Evolutionary conservation across 1,140 invertebrate species (phyloP).

Genomic region (Calliphora vicina): DNA sequence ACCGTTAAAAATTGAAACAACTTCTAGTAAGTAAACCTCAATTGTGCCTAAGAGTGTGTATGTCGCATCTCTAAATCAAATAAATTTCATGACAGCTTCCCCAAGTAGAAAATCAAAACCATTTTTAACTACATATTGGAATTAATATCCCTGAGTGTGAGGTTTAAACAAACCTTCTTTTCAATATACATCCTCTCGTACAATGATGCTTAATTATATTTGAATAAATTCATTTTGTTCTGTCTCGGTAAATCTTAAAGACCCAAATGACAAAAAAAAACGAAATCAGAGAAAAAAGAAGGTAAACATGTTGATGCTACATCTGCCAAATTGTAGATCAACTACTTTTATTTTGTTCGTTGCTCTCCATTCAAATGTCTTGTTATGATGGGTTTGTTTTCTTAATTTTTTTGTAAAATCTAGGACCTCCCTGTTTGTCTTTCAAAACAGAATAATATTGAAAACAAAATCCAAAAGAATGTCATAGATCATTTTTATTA

Average conservation of each 20-base stretch:
- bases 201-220: not conserved
- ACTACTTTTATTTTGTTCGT: not conserved
- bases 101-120: not conserved
- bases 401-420: not conserved
- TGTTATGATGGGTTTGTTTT: not conserved
- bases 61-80: not conserved
- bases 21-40: not conserved
- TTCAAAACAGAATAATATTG: not conserved
- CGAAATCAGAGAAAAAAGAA: not conserved
- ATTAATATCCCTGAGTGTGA: not conserved
- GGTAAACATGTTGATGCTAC: slow-evolving; percentile 50
- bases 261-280: not conserved
- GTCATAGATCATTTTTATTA: not conserved
- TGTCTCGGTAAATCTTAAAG: not conserved
- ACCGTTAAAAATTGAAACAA: slow-evolving; percentile 1
- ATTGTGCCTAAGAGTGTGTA: not conserved
- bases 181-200: not conserved
- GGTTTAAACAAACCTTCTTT: not conserved
- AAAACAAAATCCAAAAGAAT: not conserved
- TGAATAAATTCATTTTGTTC: not conserved
- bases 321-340: slow-evolving; percentile 60
- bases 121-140: not conserved
- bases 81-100: not conserved
- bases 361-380: not conserved
- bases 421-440: not conserved